A percentile compares a stretch with the other conserved stretches of the same genome.
phyloP scores from a whole-genome alignment of 2,113 vertebrate species.

The Cyanocitta stelleri region DNA sequence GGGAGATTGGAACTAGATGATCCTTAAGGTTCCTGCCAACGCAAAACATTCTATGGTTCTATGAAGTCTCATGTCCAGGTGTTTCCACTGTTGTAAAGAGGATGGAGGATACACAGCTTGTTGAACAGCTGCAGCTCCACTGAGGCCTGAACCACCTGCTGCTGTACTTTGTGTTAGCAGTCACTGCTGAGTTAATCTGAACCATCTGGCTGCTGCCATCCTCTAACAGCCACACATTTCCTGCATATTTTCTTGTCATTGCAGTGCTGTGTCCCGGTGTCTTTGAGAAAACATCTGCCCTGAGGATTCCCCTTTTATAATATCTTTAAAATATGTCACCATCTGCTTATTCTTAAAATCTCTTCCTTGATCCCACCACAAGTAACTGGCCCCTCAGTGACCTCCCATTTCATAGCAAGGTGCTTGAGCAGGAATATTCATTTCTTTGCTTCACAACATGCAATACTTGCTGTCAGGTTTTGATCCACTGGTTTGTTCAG shows the following conservation, averaged over 20 bases:
- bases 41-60: background rate
- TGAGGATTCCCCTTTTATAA: background rate
- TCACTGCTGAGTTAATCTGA: background rate
- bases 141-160: background rate
- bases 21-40: background rate
- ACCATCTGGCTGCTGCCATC: constrained; percentile 24
- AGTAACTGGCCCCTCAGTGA: background rate
- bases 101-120: background rate
- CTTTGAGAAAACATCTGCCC: constrained; percentile 40
- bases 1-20: background rate
- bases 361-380: background rate
- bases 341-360: background rate
- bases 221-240: constrained; percentile 3
- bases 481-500: background rate
- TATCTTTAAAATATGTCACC: constrained; percentile 12
- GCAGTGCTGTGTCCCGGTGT: background rate
- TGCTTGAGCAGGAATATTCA: background rate
- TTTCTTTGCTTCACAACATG: background rate
- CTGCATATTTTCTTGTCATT: constrained; percentile 24
- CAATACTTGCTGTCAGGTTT: background rate
- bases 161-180: background rate
- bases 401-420: background rate
- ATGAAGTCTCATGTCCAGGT: background rate
- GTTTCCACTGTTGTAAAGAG: background rate
- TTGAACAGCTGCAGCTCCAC: background rate